Conservation (phyloP, 2,888 invertebrate species). For the Macaria liturata region DNA sequence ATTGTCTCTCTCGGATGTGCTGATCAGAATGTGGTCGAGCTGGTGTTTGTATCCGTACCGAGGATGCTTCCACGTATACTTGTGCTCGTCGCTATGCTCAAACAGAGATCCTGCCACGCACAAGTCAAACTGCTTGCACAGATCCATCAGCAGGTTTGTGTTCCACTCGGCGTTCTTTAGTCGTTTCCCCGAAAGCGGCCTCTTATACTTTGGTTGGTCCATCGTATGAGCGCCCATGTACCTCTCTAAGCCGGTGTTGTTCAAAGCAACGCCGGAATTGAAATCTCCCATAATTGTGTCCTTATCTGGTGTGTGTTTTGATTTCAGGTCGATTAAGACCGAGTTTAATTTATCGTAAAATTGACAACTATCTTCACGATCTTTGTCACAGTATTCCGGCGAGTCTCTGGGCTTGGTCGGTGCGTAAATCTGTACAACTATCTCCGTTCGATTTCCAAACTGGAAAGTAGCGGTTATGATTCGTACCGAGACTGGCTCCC, state of each 20-base stretch:
- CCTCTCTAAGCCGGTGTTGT: background rate
- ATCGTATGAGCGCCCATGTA: constrained; percentile 5
- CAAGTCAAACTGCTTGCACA: background rate
- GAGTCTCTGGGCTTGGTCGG: background rate
- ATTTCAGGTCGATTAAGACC: background rate
- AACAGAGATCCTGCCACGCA: constrained; percentile 2
- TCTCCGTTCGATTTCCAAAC: background rate
- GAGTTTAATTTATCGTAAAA: background rate
- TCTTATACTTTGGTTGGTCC: background rate
- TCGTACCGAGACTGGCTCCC: constrained; percentile 4
- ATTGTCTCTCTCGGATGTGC: background rate
- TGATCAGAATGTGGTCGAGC: constrained; percentile 4
- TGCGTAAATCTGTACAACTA: constrained; percentile 6
- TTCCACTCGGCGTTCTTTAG: background rate
- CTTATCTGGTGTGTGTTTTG: background rate
- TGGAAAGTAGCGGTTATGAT: constrained; percentile 7
- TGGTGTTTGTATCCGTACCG: background rate
- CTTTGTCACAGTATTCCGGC: background rate
- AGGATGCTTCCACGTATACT: constrained; percentile 3
- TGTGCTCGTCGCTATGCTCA: constrained; percentile 1
- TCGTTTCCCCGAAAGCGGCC: background rate
- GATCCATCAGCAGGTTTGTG: background rate
- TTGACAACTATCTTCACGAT: background rate
- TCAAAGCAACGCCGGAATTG: background rate
- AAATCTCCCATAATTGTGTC: constrained; percentile 4